Evolutionary conservation across 1,140 invertebrate species (phyloP), one percentile per base, ranked within the genome.

Genomic region (Drosophila guanche): DNA sequence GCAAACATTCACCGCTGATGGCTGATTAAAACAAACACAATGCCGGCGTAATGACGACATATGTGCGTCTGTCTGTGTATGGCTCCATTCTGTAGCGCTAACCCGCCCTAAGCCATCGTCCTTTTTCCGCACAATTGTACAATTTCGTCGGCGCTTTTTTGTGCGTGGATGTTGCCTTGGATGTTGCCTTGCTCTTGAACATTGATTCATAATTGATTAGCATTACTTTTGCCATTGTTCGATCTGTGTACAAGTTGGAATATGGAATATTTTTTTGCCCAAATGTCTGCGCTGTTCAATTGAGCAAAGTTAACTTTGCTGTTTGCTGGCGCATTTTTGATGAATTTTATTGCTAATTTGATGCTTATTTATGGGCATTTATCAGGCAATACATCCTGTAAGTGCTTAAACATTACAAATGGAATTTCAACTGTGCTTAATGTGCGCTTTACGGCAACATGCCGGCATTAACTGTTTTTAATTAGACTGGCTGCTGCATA

Each of bases 171-270:
- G 8, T 33, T 33, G 56, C 23, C 48, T 57, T 61, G 77, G 51
- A 54, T 79, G 71, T 63, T 66, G 74, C 51, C 59, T 51, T 29
- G 50, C 50, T 80, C 67, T 51, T 33, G 41, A 60, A 68, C 83
- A 88, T 88, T 88, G 83, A 89, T 84, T 88, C 84, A 88, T 88
- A 88, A 88, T 88, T 88, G 83, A 88, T 88, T 88, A 89, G 83
- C 83, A 88, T 88, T 88, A 83, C 79, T 84, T 86, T 88, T 73
- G 71, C 84, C 72, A 88, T 88, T 88, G 83, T 88, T 79, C 79
- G 83, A 88, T 66, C 70, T 66, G 46, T 62, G 43, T 57, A 52
- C 20, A 8, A 20, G 16, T 20, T 45, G 37, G 33, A 20, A 6
- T 51, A 10, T 51, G 20, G n/a, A 33, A 29, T n/a, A 14, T 43